Evolutionary conservation across 1,140 invertebrate genomes (phyloP), one percentile per base, ranked within the genome.

Genomic region (Musca domestica): DNA sequence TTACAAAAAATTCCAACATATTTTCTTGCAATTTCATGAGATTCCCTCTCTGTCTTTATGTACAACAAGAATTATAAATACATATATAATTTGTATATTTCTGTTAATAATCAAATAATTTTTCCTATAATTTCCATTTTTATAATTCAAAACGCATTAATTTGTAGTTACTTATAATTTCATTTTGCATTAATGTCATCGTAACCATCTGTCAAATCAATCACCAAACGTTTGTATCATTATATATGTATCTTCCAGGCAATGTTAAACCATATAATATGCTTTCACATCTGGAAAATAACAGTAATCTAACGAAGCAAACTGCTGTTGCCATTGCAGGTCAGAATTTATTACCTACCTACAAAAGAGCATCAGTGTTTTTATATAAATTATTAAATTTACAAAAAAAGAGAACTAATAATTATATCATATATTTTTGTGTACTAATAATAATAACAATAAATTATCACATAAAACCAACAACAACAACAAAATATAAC

Each of bases 281-380:
- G 77, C 77, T 80, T 70, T 80, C 77, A 71, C 77, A 80, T 80
- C 80, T 80, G 77, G 77, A 80, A 77, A 80, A 77, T 70, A 80
- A 80, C 75, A 78, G 78, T 78, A 80, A 80, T 76, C 74, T 80
- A 49, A 68, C 77, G 73, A 78, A 76, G 70, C 76, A 80, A 80
- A 80, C 77, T 71, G 77, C 77, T 71, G 76, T 80, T 72, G 76
- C 76, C 69, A 80, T 80, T 76, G 74, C 77, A 80, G 77, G 77
- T 80, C 76, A 80, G 77, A 76, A 61, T 52, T 63, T 64, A 22
- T 46, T 34, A 22, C 10, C 48, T 17, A 34, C 56, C 7, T 7
- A 30, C n/a, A 65, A 65, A 41, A 41, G 34, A 41, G 10, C 34
- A 41, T 41, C 34, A 41, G 10, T 41, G 34, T 41, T 41, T 41